Percentiles rank a stretch among this genome's conserved stretches.
phyloP scores from a whole-genome alignment of 2,888 invertebrate species.

The Eucriotettix oculatus region DNA sequence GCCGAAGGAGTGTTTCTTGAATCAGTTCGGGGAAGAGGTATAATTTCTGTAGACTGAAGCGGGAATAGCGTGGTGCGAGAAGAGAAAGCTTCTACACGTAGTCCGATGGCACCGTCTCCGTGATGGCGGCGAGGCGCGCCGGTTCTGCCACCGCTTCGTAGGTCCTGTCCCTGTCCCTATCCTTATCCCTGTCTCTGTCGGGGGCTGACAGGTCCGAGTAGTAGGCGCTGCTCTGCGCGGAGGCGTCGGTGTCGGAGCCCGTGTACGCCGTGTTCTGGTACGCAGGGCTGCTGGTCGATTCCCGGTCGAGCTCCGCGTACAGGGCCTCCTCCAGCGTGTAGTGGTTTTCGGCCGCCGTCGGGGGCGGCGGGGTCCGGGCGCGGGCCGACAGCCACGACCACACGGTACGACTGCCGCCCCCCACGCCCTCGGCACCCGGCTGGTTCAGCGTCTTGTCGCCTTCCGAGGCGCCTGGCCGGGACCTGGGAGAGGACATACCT shows the following conservation, averaged over 20 bases:
- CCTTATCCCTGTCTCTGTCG: conserved; percentile 24
- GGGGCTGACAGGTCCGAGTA: conserved; percentile 47
- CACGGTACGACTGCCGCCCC: conserved; percentile 6
- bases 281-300: conserved; percentile 34
- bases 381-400: conserved; percentile 14
- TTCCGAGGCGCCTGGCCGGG: background rate
- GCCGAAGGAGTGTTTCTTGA: too few relatives aligned
- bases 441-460: conserved; percentile 7
- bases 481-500: conserved; percentile 7
- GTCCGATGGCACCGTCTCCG: conserved; percentile 41
- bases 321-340: conserved; percentile 56
- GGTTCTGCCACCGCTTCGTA: conserved; percentile 42
- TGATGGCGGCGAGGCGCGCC: conserved; percentile 34
- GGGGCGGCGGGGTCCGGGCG: background rate
- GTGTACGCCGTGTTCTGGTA: conserved; percentile 56
- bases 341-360: conserved; percentile 46
- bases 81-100: conserved; percentile 26
- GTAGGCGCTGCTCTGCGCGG: conserved; percentile 54
- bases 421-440: conserved; percentile 2
- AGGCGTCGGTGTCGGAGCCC: conserved; percentile 32
- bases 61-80: too few relatives aligned
- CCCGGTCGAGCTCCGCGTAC: conserved; percentile 52
- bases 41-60: too few relatives aligned
- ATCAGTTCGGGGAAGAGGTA: too few relatives aligned
- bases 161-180: conserved; percentile 29